Evolutionary conservation across 2,888 invertebrate genomes (phyloP), one percentile per base, ranked within the genome.

Genomic region (Sceliomorpha sp.): DNA sequence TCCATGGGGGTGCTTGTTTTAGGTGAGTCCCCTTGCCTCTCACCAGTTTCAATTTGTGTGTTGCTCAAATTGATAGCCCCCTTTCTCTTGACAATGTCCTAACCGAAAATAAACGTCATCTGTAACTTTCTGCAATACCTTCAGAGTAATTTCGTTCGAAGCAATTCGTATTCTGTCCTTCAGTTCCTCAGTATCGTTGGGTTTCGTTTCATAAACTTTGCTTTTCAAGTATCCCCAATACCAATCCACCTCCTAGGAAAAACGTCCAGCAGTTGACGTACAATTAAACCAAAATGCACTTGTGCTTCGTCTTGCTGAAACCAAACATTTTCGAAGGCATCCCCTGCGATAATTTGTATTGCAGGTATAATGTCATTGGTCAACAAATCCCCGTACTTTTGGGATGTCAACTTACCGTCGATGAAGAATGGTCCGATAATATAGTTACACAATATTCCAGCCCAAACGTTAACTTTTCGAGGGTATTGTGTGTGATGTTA

Each of bases 371-470:
- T 36, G 1, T 36, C 4, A 36, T 36, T 14, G n/a, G 13, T 36
- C 15, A 36, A 36, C 31, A 14, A 36, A 36, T 36, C 14, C 14
- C 13, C 14, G 12, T 36, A 37, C 20, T 39, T 39, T 39, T 10
- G 10, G 7, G 9, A 9, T 20, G 7, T 58, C 10, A 32, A 14
- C 36, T 17, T 39, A 32, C 15, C 6, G 15, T 51, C 13, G 24
- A 47, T 47, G 26, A 48, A 48, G 34, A 48, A 48, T 48, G 36
- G 3, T 48, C 47, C 26, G 14, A 48, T 14, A 34, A 48, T 48
- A 6, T 48, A n/a, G 20, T 47, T 31, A 32, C 20, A 17, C 12
- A 47, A 32, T 32, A 47, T 31, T 2, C 24, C 20, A 10, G 47
- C 34, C 20, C 20, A 34, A 45, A 32, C 8, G 14, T 34, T 47